phyloP scores from a whole-genome alignment of 2,888 invertebrate species.

The Yponomeuta evonymella region DNA sequence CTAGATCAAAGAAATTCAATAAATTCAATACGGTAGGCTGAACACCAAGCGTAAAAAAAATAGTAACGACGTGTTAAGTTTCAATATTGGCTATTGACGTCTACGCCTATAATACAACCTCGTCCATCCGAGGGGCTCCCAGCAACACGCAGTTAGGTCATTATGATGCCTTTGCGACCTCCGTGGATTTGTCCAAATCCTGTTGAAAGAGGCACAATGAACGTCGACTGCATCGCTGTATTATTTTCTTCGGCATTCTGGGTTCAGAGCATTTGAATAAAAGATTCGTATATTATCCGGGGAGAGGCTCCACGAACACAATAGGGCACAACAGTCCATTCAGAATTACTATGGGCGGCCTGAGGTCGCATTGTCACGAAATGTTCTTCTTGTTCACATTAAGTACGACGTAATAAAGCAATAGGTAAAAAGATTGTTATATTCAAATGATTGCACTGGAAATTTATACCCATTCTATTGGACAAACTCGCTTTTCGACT shows the following conservation, averaged over 20 bases:
- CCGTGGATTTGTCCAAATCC: constrained; percentile 56
- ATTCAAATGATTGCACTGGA: neutral
- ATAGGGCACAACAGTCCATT: constrained; percentile 34
- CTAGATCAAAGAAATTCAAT: neutral
- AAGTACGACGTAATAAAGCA: constrained; percentile 31
- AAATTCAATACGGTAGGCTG: neutral
- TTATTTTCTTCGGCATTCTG: constrained; percentile 64
- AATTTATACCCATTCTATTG: neutral
- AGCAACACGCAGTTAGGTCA: neutral
- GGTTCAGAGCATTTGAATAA: constrained; percentile 69
- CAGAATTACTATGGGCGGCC: neutral
- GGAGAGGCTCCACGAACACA: constrained; percentile 47
- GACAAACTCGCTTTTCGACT: no score
- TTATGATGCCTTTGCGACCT: neutral
- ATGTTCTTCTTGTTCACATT: neutral
- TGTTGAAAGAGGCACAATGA: constrained; percentile 66
- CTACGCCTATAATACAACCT: neutral
- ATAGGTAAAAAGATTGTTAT: neutral
- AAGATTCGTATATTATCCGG: constrained; percentile 69
- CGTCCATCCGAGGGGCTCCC: neutral
- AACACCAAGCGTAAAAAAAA: neutral
- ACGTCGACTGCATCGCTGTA: constrained; percentile 61
- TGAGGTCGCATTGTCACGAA: constrained; percentile 5
- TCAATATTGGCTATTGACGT: neutral
- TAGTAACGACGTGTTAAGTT: neutral